A percentile compares a stretch with the other conserved stretches of the same genome.
Conservation (phyloP, 2,797 vertebrate genomes). For the Tokudaia muenninki region DNA sequence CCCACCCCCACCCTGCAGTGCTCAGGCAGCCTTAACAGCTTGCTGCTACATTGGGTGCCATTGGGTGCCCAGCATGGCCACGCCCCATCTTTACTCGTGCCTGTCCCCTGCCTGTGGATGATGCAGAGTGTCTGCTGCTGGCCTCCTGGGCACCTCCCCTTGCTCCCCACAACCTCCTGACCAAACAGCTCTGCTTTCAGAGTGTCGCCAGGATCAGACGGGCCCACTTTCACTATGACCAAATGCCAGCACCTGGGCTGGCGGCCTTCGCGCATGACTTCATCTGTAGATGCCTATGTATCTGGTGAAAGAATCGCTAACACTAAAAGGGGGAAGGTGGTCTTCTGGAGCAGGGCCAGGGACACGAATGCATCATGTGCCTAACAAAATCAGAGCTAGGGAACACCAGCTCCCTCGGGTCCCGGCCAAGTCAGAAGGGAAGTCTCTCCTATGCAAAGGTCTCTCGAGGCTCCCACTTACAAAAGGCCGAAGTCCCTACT, state of each 20-base stretch:
- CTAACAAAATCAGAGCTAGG: background rate
- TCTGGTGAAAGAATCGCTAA: background rate
- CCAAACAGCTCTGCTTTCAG: background rate
- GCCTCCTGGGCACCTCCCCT: background rate
- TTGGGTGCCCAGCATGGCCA: background rate
- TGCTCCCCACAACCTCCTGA: background rate
- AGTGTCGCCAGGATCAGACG: background rate
- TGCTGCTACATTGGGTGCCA: background rate
- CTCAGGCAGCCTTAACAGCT: background rate
- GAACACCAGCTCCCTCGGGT: background rate
- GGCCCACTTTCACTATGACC: background rate
- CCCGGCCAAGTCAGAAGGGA: background rate
- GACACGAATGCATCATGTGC: accelerated
- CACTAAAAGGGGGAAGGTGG: background rate
- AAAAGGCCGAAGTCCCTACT: background rate
- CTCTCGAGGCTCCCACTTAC: background rate
- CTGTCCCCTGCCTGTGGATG: background rate
- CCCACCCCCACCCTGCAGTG: no score
- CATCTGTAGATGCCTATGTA: background rate
- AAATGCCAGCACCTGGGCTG: background rate
- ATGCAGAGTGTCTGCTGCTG: background rate
- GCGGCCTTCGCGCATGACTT: background rate
- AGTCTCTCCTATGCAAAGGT: background rate
- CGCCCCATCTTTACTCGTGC: background rate
- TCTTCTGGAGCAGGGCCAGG: background rate